A percentile compares a stretch with the other conserved stretches of the same genome.
These are phyloP conservation scores for Mactromeris polynyma DNA, from an alignment of 2,888 invertebrate genomes.

Conservation along the genomic window DNA sequence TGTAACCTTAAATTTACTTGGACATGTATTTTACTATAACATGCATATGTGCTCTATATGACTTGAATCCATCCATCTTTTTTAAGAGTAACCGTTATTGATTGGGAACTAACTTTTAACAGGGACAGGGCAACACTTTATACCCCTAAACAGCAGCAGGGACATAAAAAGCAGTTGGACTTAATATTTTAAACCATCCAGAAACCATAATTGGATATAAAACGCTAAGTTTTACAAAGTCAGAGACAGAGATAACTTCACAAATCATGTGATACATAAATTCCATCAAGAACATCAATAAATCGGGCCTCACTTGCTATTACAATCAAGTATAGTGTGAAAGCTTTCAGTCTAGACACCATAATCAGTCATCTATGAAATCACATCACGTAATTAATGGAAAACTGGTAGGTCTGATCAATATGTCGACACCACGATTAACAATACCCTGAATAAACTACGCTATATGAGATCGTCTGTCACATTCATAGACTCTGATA, in stretches of 20 bases:
- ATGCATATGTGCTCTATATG: no score
- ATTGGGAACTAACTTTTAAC: no score
- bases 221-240: neutral
- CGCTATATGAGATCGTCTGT: slow-evolving; percentile 6
- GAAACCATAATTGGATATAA: no score
- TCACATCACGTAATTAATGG: slow-evolving; percentile 44
- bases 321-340: slow-evolving; percentile 19
- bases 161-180: no score
- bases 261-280: slow-evolving; percentile 10
- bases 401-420: slow-evolving; percentile 24
- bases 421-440: slow-evolving; percentile 13
- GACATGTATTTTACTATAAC: no score
- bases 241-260: neutral
- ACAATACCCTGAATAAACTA: slow-evolving; percentile 17
- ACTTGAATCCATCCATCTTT: no score
- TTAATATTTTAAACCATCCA: no score
- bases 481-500: neutral
- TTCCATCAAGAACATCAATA: neutral
- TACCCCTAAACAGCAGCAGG: no score
- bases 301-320: slow-evolving; percentile 7
- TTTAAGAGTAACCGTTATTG: no score
- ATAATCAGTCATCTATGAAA: slow-evolving; percentile 51
- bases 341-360: slow-evolving; percentile 51
- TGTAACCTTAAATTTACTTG: no score
- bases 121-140: no score